These are phyloP conservation scores for Bombylius discolor DNA, from an alignment of 2,888 invertebrate genomes.

Conservation along the genomic window DNA sequence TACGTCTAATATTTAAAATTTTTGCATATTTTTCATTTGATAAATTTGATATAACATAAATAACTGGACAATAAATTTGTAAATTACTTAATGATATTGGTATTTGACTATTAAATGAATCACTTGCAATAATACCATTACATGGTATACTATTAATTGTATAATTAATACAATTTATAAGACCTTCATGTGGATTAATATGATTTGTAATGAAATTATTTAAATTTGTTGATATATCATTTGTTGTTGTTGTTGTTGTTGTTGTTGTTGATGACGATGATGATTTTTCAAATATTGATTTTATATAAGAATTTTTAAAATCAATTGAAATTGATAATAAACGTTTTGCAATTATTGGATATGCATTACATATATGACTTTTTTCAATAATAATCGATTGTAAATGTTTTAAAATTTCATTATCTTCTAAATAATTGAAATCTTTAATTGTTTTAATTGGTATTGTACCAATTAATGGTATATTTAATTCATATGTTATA, in stretches of 20 bases:
- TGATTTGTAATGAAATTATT: neutral
- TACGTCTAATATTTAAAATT: slow-evolving; percentile 24
- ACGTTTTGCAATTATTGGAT: slow-evolving; percentile 31
- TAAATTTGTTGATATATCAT: neutral
- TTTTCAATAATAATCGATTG: slow-evolving; percentile 32
- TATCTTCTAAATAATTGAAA: slow-evolving; percentile 28
- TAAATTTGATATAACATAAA: slow-evolving; percentile 16
- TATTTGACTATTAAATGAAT: slow-evolving; percentile 1
- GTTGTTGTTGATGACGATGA: too few relatives aligned
- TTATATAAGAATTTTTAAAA: slow-evolving; percentile 15
- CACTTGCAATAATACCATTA: slow-evolving; percentile 26
- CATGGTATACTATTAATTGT: slow-evolving; percentile 30
- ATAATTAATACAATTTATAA: slow-evolving; percentile 25
- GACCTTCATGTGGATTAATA: neutral
- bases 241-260: too few relatives aligned
- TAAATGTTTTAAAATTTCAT: slow-evolving; percentile 25
- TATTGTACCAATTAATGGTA: slow-evolving; percentile 28
- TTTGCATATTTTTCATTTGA: slow-evolving; percentile 17
- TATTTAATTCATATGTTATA: slow-evolving; percentile 22
- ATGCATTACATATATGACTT: slow-evolving; percentile 29
- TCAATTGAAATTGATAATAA: slow-evolving; percentile 25
- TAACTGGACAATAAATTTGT: slow-evolving; percentile 34
- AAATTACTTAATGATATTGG: slow-evolving; percentile 1
- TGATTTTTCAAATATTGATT: neutral
- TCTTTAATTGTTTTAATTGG: slow-evolving; percentile 29